Conservation (phyloP, 2,888 invertebrate species). For the Coronaproctus castanopsis region DNA sequence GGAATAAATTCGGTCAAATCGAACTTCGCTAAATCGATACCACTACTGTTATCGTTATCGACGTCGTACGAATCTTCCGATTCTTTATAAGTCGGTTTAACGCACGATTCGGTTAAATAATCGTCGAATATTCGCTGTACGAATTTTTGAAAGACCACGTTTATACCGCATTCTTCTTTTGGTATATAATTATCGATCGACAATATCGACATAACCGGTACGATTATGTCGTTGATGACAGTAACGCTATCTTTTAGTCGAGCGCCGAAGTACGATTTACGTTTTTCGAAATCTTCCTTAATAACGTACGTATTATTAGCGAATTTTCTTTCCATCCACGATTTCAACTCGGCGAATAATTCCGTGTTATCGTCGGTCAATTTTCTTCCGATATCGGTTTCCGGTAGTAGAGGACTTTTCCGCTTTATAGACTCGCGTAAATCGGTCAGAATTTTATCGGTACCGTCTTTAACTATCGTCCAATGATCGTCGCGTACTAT, state of each 20-base stretch:
- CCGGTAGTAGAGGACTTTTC: background rate
- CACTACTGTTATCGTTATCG: too few species aligned
- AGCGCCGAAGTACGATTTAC: conserved; percentile 66
- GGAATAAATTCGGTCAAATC: too few species aligned
- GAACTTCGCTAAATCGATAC: too few species aligned
- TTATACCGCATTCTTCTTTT: conserved; percentile 3
- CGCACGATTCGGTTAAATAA: background rate
- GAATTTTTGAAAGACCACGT: conserved; percentile 1
- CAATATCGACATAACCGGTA: conserved; percentile 5
- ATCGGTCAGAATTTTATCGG: background rate
- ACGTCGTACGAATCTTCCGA: too few species aligned
- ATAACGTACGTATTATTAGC: conserved; percentile 2
- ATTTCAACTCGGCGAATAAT: background rate
- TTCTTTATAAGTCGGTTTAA: too few species aligned
- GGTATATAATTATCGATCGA: conserved; percentile 7
- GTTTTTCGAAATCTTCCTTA: conserved; percentile 24
- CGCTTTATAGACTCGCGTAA: background rate
- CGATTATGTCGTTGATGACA: background rate
- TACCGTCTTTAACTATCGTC: background rate
- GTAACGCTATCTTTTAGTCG: conserved; percentile 75
- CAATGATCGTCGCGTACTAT: conserved; percentile 3
- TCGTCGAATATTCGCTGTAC: background rate
- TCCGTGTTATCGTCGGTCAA: background rate
- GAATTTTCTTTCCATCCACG: conserved; percentile 4
- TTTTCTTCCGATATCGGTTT: too few species aligned